A percentile compares a stretch with the other conserved stretches of the same genome.
phyloP scores from a whole-genome alignment of 1,140 invertebrate genomes.

The Apis mellifera region DNA sequence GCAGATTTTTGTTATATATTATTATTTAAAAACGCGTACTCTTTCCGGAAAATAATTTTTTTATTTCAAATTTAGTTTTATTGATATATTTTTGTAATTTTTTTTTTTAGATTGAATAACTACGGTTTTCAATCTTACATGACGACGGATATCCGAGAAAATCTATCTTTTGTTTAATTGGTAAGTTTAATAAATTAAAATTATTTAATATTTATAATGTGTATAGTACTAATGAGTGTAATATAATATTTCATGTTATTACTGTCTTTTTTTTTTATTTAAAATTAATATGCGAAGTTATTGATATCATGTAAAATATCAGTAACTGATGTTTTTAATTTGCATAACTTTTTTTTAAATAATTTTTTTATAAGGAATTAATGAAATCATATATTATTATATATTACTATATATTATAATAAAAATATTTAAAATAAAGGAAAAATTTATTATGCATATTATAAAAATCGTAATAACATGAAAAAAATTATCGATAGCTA shows the following conservation, averaged over 20 bases:
- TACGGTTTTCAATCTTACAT: constrained; percentile 60
- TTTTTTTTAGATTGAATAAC: constrained; percentile 38
- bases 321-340: too few species aligned
- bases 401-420: too few species aligned
- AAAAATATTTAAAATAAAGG: background rate
- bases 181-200: constrained; percentile 40
- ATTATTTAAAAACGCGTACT: background rate
- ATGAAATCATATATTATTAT: background rate
- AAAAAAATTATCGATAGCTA: background rate
- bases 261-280: background rate
- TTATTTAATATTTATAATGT: background rate
- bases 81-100: background rate
- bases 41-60: too few species aligned
- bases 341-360: too few species aligned
- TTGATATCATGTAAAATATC: too few species aligned
- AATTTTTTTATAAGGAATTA: background rate
- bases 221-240: background rate
- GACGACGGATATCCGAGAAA: constrained; percentile 64
- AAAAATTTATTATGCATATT: background rate
- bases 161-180: constrained; percentile 66
- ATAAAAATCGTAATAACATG: background rate
- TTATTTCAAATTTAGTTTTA: background rate
- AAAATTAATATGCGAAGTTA: background rate
- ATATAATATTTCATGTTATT: background rate
- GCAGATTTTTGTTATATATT: too few species aligned